Conservation (phyloP, 2,888 invertebrate genomes). For the Cyrtodaria siliqua region DNA sequence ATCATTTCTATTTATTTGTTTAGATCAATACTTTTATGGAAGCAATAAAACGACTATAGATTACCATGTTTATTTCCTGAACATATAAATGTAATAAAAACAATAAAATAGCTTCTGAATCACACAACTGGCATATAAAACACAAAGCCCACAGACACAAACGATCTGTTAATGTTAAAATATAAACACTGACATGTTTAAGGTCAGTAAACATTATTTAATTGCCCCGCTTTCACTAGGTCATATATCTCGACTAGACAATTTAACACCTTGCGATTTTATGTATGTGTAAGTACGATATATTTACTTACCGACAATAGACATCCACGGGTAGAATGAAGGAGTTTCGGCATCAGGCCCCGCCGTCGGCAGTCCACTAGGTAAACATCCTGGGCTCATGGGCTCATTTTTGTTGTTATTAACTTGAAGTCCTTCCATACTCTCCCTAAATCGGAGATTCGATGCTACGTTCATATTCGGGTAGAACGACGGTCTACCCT, state of each 20-base stretch:
- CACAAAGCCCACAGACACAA: neutral
- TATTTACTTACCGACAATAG: slow-evolving; percentile 80
- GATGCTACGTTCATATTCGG: slow-evolving; percentile 81
- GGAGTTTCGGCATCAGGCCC: slow-evolving; percentile 74
- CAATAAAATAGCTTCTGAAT: neutral
- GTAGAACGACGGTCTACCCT: slow-evolving; percentile 78
- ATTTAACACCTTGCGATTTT: neutral
- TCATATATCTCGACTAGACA: neutral
- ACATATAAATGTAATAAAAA: neutral
- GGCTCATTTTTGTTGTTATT: slow-evolving; percentile 73
- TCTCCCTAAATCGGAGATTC: slow-evolving; percentile 77
- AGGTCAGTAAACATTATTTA: slow-evolving; percentile 23
- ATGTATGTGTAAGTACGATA: neutral
- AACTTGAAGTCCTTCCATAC: slow-evolving; percentile 69
- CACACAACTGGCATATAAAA: neutral
- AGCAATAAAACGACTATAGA: neutral
- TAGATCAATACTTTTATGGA: too few relatives aligned
- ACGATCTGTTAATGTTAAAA: neutral
- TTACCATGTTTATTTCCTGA: neutral
- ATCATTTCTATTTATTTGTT: too few relatives aligned
- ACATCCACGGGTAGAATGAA: slow-evolving; percentile 83
- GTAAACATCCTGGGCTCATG: slow-evolving; percentile 76
- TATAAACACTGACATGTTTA: neutral
- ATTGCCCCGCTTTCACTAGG: slow-evolving; percentile 18
- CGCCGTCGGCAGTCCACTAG: slow-evolving; percentile 61